phyloP scores from a whole-genome alignment of 2,797 vertebrate genomes.

The Falco novaeseelandiae region DNA sequence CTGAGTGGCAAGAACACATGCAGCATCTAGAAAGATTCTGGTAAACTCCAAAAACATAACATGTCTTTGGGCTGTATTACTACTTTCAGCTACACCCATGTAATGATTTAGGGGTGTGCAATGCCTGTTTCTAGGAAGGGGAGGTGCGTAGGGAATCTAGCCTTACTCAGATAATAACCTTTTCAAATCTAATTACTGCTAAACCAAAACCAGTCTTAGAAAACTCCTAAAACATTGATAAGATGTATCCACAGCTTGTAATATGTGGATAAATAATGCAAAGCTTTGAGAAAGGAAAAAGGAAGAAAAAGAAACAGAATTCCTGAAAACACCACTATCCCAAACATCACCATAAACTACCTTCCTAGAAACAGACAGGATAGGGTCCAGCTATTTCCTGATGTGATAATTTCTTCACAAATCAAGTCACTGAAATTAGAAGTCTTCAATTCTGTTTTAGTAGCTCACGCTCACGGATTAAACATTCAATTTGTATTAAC shows the following conservation, averaged over 20 bases:
- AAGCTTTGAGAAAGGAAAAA: background rate
- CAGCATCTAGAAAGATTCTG: background rate
- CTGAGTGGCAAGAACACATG: background rate
- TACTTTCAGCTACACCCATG: background rate
- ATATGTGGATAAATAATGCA: background rate
- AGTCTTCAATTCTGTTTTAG: background rate
- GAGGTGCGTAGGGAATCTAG: background rate
- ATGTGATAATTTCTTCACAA: background rate
- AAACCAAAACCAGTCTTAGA: background rate
- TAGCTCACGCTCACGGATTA: background rate
- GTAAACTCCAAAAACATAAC: background rate
- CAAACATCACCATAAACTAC: background rate
- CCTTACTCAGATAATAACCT: background rate
- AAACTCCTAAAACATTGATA: background rate
- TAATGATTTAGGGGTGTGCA: background rate
- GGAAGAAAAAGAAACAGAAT: background rate
- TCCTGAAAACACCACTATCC: background rate
- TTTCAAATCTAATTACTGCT: background rate
- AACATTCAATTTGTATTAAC: background rate
- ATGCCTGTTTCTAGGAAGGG: background rate
- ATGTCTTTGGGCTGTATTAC: background rate
- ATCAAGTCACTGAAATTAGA: background rate
- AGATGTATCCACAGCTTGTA: background rate
- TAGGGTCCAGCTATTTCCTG: background rate
- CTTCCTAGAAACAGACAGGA: background rate